These are phyloP conservation scores for Sarcophaga peregrina DNA, from an alignment of 1,140 invertebrate species.

Conservation along the genomic window DNA sequence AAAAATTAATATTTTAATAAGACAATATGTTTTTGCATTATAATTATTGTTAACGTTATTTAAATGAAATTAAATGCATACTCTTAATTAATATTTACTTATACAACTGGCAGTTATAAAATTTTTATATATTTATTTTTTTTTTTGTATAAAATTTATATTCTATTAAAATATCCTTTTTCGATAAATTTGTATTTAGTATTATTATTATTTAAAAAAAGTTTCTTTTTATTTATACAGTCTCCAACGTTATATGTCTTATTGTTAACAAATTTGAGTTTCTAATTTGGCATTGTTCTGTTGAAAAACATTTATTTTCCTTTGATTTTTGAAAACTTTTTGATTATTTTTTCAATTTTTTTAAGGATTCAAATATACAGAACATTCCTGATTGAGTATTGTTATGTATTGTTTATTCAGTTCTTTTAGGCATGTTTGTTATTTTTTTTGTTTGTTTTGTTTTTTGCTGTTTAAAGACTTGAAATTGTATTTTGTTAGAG, in stretches of 20 bases:
- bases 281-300: constrained; percentile 19
- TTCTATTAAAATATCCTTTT: constrained; percentile 3
- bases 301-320: neutral
- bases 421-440: constrained; percentile 11
- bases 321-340: no score
- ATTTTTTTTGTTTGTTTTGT: neutral
- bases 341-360: no score
- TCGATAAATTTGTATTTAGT: neutral
- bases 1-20: no score
- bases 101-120: constrained; percentile 11
- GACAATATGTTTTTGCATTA: no score
- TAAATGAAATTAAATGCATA: no score
- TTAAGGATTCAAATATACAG: neutral
- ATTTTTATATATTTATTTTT: neutral
- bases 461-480: neutral
- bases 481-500: constrained; percentile 6
- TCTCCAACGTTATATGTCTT: constrained; percentile 39
- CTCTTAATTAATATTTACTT: no score
- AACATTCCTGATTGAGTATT: constrained; percentile 22
- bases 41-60: no score
- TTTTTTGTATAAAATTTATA: neutral
- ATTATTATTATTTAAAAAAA: neutral
- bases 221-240: constrained; percentile 34
- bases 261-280: constrained; percentile 40
- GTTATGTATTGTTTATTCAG: neutral